Evolutionary conservation across 2,113 vertebrate genomes (phyloP), one percentile per base, ranked within the genome.

Genomic region (Sminthopsis crassicaudata): DNA sequence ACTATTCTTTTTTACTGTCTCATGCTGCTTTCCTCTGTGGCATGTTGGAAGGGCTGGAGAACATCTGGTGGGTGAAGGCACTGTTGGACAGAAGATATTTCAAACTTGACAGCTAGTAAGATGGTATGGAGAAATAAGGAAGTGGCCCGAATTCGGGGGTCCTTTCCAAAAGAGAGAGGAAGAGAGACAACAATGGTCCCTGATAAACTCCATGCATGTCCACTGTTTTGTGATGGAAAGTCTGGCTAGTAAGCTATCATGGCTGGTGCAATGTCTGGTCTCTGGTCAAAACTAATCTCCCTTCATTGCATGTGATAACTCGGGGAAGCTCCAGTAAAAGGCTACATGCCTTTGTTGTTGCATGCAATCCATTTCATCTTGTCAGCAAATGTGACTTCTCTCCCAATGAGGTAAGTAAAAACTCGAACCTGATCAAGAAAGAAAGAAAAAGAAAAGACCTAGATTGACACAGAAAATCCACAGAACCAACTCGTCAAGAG

Each of bases 401-500:
- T 99, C 67, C 99, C 99, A 54, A 99, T 99, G 92, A 99, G 99
- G 96, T 99, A 99, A 0, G 99, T 99, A 98, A 99, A 99, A 91
- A 99, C 99, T 2, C 99, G 99, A 30, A 99, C 99, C 99, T 99
- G 96, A 25, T 22, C 50, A 94, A 94, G 1, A 9, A 3, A 95
- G 46, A 30, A 12, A 27, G 19, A 42, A 60, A 22, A 42, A 54
- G 1, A 9, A 5, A 91, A 92, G 90, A 96, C n/a, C 51, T 46
- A 46, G 84, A 26, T 0, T 8, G 11, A 22, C 89, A 97, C 46
- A 93, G 92, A 90, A 54, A 91, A 36, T 54, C 22, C n/a, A 23
- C 36, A 22, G 19, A 25, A 27, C 24, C 10, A 4, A 1, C 8
- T 0, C 46, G 36, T 11, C 4, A 42, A 42, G 67, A 42, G 10